These are phyloP conservation scores for Cyphomyrus discorhynchus DNA, from an alignment of 2,113 vertebrate species.

Conservation along the genomic window DNA sequence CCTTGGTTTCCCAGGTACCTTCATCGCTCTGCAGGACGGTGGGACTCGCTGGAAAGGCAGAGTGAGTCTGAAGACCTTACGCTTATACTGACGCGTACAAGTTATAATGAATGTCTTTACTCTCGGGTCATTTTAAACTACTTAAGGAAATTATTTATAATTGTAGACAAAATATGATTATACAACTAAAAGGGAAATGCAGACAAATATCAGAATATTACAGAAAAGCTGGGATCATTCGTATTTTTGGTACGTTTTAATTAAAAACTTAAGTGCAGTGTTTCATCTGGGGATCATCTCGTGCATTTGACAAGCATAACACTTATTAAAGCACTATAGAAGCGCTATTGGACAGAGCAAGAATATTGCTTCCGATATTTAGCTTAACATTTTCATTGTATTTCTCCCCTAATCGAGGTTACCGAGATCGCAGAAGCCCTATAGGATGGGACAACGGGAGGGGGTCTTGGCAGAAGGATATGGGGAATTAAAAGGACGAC, in stretches of 20 bases:
- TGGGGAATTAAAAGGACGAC: neutral
- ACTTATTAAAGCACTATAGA: neutral
- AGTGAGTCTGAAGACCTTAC: constrained; percentile 66
- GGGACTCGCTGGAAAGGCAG: constrained; percentile 78
- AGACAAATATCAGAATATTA: neutral
- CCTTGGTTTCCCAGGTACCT: constrained; percentile 81
- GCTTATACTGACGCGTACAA: neutral
- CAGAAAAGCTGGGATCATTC: neutral
- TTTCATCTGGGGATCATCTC: neutral
- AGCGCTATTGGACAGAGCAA: neutral
- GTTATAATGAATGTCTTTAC: neutral
- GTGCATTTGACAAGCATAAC: neutral
- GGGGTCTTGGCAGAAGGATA: neutral
- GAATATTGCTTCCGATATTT: neutral
- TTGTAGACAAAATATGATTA: neutral
- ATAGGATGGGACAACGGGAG: neutral
- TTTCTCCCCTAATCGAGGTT: neutral
- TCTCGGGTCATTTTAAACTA: neutral
- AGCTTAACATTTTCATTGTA: neutral
- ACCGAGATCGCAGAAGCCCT: neutral
- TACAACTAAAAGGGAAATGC: neutral
- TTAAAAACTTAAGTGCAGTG: neutral
- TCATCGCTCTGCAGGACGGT: constrained; percentile 78
- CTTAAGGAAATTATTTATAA: neutral
- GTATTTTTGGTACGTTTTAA: neutral